phyloP scores from a whole-genome alignment of 2,888 invertebrate species.

The Mythimna lalbum region DNA sequence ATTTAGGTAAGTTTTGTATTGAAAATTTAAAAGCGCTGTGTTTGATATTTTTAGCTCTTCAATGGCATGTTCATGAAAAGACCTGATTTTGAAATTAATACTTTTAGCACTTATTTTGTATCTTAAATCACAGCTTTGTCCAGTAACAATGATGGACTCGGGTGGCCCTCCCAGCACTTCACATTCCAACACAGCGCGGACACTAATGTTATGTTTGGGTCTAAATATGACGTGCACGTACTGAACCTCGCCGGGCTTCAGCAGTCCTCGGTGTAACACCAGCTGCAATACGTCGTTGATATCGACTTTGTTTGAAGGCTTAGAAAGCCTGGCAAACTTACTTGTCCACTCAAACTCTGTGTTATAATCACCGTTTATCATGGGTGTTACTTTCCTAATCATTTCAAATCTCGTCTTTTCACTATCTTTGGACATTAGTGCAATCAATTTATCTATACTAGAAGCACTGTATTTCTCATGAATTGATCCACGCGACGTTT shows the following conservation, averaged over 20 bases:
- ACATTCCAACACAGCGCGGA: conserved; percentile 87
- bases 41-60: conserved; percentile 85
- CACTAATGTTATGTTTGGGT: conserved; percentile 82
- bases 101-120: conserved; percentile 85
- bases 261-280: conserved; percentile 85
- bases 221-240: conserved; percentile 86
- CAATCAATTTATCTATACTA: conserved; percentile 38
- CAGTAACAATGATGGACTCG: conserved; percentile 86
- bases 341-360: conserved; percentile 78
- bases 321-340: conserved; percentile 75
- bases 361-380: conserved; percentile 75
- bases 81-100: conserved; percentile 85
- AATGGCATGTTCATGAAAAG: conserved; percentile 82
- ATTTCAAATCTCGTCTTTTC: conserved; percentile 67
- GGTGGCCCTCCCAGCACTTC: conserved; percentile 90
- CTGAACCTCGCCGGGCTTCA: conserved; percentile 88
- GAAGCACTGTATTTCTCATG: conserved; percentile 59
- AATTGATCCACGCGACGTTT: conserved; percentile 54
- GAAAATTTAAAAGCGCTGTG: conserved; percentile 84
- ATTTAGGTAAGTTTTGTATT: conserved; percentile 82
- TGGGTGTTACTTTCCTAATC: conserved; percentile 77
- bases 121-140: conserved; percentile 87
- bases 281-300: conserved; percentile 84
- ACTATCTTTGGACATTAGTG: conserved; percentile 39
- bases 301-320: conserved; percentile 60